Percentiles rank a stretch among this genome's conserved stretches.
These are phyloP conservation scores for Dipus sagitta DNA, from an alignment of 2,797 vertebrate species.

Conservation along the genomic window DNA sequence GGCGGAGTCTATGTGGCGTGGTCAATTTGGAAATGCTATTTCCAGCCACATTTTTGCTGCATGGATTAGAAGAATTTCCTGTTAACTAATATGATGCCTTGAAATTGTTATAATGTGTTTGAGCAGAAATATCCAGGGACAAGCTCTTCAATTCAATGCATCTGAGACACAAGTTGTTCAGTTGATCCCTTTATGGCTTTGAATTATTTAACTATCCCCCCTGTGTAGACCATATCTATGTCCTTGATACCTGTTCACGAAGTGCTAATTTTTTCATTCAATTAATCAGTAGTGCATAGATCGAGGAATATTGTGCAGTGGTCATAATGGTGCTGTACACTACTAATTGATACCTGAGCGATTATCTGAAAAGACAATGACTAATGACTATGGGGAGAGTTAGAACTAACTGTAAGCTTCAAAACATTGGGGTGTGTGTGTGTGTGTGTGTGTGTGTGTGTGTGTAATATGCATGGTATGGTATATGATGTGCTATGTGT, in stretches of 20 bases:
- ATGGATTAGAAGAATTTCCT: not conserved
- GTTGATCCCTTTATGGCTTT: not conserved
- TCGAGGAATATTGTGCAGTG: not conserved
- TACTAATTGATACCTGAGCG: not conserved
- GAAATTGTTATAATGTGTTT: not conserved
- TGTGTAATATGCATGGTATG: too few species aligned
- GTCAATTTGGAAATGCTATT: not conserved
- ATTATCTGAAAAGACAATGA: not conserved
- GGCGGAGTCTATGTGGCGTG: too few species aligned
- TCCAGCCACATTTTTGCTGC: not conserved
- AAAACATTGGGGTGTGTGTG: not conserved
- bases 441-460: too few species aligned
- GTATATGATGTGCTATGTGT: too few species aligned
- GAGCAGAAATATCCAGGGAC: not conserved
- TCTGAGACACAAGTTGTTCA: not conserved
- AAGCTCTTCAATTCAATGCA: not conserved
- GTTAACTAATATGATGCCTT: not conserved
- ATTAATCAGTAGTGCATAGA: not conserved
- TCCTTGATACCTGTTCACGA: not conserved
- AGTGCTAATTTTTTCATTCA: not conserved
- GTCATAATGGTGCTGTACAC: not conserved
- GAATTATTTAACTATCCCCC: not conserved
- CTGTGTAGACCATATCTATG: not conserved
- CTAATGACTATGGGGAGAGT: not conserved
- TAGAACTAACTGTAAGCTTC: constrained; percentile 14